A percentile compares a stretch with the other conserved stretches of the same genome.
Conservation (phyloP, 2,797 vertebrate species). For the Taenioides sp. region DNA sequence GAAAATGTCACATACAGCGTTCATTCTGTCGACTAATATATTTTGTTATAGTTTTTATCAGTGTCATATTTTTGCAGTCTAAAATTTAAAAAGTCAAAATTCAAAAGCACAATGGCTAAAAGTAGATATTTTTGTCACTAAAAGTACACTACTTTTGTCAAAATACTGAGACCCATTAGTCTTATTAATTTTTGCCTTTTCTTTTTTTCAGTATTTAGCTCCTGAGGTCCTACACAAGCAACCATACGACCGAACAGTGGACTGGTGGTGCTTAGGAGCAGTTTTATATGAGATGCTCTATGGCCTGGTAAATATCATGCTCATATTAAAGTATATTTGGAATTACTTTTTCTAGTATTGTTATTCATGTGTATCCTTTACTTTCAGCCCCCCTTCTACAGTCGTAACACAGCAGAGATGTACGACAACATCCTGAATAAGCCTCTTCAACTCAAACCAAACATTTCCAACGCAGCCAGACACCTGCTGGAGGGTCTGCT, state of each 20-base stretch:
- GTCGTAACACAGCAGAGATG: slow-evolving; percentile 98
- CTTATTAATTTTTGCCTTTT: not conserved
- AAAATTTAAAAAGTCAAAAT: not conserved
- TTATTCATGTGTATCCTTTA: too few relatives aligned
- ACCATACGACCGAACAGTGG: slow-evolving; percentile 95
- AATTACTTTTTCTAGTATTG: not conserved
- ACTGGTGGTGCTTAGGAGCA: slow-evolving; percentile 99
- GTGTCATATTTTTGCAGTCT: not conserved
- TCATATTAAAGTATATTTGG: not conserved
- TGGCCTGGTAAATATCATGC: slow-evolving; percentile 86
- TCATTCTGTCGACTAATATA: not conserved
- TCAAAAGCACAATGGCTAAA: not conserved
- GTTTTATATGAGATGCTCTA: slow-evolving; percentile 99
- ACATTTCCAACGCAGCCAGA: slow-evolving; percentile 94
- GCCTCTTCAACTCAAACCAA: slow-evolving; percentile 95
- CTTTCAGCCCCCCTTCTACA: slow-evolving; percentile 94
- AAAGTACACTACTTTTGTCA: not conserved
- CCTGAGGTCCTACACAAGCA: slow-evolving; percentile 98
- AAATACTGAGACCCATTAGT: not conserved
- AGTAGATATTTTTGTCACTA: not conserved
- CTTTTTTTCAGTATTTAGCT: slow-evolving; percentile 86
- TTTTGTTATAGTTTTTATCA: not conserved
- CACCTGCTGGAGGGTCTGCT: slow-evolving; percentile 93
- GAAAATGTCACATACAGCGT: not conserved
- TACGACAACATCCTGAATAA: slow-evolving; percentile 99